Evolutionary conservation across 1,140 invertebrate genomes (phyloP), one percentile per base, ranked within the genome.

Genomic region (Chymomyza costata): DNA sequence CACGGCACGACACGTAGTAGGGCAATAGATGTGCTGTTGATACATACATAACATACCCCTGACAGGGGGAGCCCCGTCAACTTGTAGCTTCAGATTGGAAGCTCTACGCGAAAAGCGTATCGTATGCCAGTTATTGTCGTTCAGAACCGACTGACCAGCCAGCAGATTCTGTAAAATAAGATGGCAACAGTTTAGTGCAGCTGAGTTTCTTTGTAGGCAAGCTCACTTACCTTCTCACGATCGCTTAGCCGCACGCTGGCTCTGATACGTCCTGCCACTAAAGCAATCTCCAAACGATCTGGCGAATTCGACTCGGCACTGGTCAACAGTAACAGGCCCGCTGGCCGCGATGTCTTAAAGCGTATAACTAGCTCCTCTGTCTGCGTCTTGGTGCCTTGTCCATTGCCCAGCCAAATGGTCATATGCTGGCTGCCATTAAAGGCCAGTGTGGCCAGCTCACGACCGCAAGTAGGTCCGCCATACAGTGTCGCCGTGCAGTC

Each of bases 101-200:
- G 94, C 94, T 66, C 94, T 89, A 46, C 97, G 89, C 1, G 93
- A 94, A 70, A 98, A 93, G 32, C 91, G 90, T 16, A 97, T 89
- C 1, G 94, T 94, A 86, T 99, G 97, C 97, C 97, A 99, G 82
- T 93, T 91, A 82, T 97, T 95, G 83, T 99, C 96, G 81, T 97
- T 96, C 18, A 96, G 85, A 43, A 93, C 92, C 51, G 89, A 89
- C 69, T 93, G 90, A 14, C 95, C 95, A 31, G 92, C 91, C 47
- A 92, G 88, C n/a, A 97, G 86, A 30, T 91, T 91, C 95, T 97
- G 87, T 16, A 63, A 71, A 15, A 25, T 14, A 19, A 34, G 14
- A 32, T 15, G n/a, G 30, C 2, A 11, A 25, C 45, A 49, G 25
- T 19, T 49, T 2, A 13, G n/a, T n/a, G n/a, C n/a, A n/a, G n/a